Evolutionary conservation across 2,113 vertebrate species (phyloP).

Genomic region (Corynorhinus townsendii): DNA sequence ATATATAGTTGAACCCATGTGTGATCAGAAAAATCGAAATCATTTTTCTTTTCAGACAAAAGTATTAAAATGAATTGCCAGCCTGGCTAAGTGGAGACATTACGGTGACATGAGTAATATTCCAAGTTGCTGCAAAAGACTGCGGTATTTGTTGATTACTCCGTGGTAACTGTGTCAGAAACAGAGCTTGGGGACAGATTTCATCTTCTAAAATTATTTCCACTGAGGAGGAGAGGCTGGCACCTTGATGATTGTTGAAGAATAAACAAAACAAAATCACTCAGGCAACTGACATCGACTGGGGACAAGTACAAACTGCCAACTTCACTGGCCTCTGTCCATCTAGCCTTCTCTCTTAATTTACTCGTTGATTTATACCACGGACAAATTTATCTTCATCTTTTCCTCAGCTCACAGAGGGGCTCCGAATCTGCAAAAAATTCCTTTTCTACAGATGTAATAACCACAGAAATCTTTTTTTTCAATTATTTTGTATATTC

Average conservation of each 20-base stretch:
- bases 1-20: conserved; percentile 51
- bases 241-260: conserved; percentile 39
- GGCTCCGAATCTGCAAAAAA: not conserved
- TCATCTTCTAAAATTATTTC: conserved; percentile 63
- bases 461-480: not conserved
- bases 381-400: not conserved
- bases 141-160: conserved; percentile 53
- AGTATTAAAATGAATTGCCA: conserved; percentile 71
- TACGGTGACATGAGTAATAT: conserved; percentile 62
- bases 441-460: not conserved
- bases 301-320: not conserved
- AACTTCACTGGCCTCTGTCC: conserved; percentile 1
- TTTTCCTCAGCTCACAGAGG: not conserved
- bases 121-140: conserved; percentile 49
- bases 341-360: conserved; percentile 30
- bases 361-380: conserved; percentile 30
- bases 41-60: conserved; percentile 71
- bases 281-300: conserved; percentile 20
- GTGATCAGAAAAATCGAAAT: conserved; percentile 65
- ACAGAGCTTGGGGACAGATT: conserved; percentile 59
- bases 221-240: conserved; percentile 16
- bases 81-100: conserved; percentile 49
- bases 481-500: not conserved
- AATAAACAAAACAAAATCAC: conserved; percentile 67
- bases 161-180: conserved; percentile 55